Conservation (phyloP, 2,888 invertebrate genomes). For the Lottia scabra region DNA sequence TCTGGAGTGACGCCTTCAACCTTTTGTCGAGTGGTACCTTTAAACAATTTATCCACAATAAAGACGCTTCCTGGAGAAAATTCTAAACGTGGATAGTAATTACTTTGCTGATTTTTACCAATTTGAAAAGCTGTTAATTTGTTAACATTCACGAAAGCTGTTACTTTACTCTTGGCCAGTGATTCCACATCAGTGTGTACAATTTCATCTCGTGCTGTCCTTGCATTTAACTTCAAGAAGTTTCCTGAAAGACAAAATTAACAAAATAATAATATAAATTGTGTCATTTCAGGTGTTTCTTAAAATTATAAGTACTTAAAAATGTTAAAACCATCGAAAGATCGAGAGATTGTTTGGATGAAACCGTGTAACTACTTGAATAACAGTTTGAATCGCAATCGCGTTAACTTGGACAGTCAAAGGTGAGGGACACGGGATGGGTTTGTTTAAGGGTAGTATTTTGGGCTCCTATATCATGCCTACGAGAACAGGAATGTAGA, state of each 20-base stretch:
- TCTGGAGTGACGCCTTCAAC: constrained; percentile 8
- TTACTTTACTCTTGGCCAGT: constrained; percentile 38
- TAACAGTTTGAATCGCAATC: no score
- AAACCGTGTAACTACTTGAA: no score
- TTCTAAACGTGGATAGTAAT: constrained; percentile 43
- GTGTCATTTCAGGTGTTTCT: background rate
- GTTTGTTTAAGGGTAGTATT: no score
- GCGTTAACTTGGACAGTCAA: no score
- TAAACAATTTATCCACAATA: constrained; percentile 36
- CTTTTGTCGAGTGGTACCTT: background rate
- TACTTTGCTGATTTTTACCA: constrained; percentile 20
- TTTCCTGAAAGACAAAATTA: constrained; percentile 37
- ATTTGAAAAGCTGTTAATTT: constrained; percentile 44
- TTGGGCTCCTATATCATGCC: no score
- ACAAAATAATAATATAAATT: background rate
- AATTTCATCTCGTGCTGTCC: constrained; percentile 53
- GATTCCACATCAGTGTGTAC: constrained; percentile 42
- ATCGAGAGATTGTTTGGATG: no score
- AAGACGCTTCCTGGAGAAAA: constrained; percentile 55
- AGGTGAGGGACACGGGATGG: no score
- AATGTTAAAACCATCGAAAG: no score
- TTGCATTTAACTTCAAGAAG: constrained; percentile 49
- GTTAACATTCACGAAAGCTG: constrained; percentile 52
- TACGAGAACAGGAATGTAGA: no score
- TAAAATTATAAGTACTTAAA: no score